A percentile compares a stretch with the other conserved stretches of the same genome.
phyloP scores from a whole-genome alignment of 1,140 invertebrate genomes.

The Triops cancriformis region DNA sequence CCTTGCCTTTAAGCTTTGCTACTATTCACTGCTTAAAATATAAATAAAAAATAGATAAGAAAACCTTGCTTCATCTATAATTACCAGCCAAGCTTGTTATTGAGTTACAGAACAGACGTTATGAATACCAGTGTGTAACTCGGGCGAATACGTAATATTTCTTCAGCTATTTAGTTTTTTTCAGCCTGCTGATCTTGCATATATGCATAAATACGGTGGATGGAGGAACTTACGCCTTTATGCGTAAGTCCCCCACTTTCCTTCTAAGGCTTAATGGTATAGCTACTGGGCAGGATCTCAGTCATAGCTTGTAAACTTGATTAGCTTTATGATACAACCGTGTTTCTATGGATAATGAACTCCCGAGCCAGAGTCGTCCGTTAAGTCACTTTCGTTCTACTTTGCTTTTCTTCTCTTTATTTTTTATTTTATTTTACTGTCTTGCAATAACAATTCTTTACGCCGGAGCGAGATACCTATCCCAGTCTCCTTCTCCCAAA shows the following conservation, averaged over 20 bases:
- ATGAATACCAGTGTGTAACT: conserved; percentile 1
- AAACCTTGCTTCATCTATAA: no score
- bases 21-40: no score
- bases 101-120: not conserved
- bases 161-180: not conserved
- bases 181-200: not conserved
- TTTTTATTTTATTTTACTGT: no score
- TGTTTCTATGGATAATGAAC: not conserved
- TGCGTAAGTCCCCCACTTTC: not conserved
- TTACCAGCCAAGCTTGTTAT: no score
- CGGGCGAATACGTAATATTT: not conserved
- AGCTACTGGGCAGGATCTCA: not conserved
- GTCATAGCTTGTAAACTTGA: conserved; percentile 6
- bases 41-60: no score
- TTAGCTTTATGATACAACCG: not conserved
- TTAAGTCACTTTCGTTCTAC: no score
- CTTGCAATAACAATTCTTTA: no score
- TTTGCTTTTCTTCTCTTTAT: no score
- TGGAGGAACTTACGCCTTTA: not conserved
- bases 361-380: not conserved
- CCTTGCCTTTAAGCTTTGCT: no score
- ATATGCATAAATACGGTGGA: not conserved
- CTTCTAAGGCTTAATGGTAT: not conserved
- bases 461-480: no score
- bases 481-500: no score